Evolutionary conservation across 2,888 invertebrate genomes (phyloP).

Genomic region (Lasius fuliginosus): DNA sequence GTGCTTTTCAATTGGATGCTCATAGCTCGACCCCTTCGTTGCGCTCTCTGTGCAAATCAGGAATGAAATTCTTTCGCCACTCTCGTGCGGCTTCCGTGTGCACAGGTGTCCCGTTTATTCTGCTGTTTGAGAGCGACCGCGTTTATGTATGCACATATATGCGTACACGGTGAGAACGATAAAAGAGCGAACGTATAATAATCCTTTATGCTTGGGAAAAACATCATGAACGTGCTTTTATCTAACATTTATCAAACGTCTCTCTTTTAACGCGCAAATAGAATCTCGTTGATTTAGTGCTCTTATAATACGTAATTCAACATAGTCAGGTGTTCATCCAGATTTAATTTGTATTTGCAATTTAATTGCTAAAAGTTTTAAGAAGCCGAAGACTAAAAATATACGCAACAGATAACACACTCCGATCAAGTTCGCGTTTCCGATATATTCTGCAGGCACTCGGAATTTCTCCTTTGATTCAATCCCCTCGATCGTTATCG

Average conservation of each 20-base stretch:
- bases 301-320: background rate
- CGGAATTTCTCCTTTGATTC: constrained; percentile 40
- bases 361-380: background rate
- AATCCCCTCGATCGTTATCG: background rate
- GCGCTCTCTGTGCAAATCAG: constrained; percentile 58
- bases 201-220: constrained; percentile 9
- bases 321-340: background rate
- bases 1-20: constrained; percentile 76
- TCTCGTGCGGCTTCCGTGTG: constrained; percentile 48
- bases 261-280: background rate
- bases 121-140: constrained; percentile 44
- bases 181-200: background rate
- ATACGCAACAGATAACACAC: background rate
- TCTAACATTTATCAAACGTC: background rate
- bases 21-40: constrained; percentile 45
- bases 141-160: background rate
- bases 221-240: background rate
- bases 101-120: constrained; percentile 63
- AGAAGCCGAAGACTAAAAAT: background rate
- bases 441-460: background rate
- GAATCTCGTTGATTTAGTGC: background rate
- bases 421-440: background rate
- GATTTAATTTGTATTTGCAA: background rate
- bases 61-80: constrained; percentile 77
- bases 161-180: background rate